Evolutionary conservation across 2,888 invertebrate genomes (phyloP).

Genomic region (Emesis castigata): DNA sequence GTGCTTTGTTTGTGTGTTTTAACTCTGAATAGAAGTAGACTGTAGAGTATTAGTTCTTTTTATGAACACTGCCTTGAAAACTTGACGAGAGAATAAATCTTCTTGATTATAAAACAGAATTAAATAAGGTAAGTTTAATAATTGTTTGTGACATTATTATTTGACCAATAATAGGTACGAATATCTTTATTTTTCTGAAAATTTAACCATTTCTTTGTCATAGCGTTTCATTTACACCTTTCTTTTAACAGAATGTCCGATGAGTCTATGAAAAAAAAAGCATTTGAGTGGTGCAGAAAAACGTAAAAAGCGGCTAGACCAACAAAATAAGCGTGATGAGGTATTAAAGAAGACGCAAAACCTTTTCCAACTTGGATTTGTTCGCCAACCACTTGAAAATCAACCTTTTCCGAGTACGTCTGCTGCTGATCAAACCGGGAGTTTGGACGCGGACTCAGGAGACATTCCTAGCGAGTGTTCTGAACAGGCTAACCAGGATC

Average conservation of each 20-base stretch:
- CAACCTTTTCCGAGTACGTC: constrained; percentile 22
- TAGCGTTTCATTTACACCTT: neutral
- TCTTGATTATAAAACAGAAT: constrained; percentile 17
- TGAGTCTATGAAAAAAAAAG: constrained; percentile 25
- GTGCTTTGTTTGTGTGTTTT: neutral
- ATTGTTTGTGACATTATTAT: constrained; percentile 7
- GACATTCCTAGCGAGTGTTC: constrained; percentile 26
- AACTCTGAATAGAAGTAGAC: constrained; percentile 13
- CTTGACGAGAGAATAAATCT: constrained; percentile 4
- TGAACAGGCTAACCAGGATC: constrained; percentile 25
- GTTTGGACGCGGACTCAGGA: constrained; percentile 21
- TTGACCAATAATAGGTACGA: constrained; percentile 4
- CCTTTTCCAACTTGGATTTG: constrained; percentile 2
- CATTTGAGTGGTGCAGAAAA: constrained; percentile 26
- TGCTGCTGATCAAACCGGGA: constrained; percentile 10
- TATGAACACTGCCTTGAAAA: neutral
- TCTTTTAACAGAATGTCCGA: constrained; percentile 23
- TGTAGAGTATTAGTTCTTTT: constrained; percentile 4
- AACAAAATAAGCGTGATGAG: constrained; percentile 8
- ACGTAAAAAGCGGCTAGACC: constrained; percentile 16
- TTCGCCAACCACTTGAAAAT: constrained; percentile 11
- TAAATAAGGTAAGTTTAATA: constrained; percentile 14
- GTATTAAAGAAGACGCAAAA: constrained; percentile 10
- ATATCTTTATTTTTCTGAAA: neutral
- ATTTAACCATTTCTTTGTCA: neutral